Base-by-base conservation (phyloP, 92 coral and sea anemone species). In the Porites evermanni region DNA sequence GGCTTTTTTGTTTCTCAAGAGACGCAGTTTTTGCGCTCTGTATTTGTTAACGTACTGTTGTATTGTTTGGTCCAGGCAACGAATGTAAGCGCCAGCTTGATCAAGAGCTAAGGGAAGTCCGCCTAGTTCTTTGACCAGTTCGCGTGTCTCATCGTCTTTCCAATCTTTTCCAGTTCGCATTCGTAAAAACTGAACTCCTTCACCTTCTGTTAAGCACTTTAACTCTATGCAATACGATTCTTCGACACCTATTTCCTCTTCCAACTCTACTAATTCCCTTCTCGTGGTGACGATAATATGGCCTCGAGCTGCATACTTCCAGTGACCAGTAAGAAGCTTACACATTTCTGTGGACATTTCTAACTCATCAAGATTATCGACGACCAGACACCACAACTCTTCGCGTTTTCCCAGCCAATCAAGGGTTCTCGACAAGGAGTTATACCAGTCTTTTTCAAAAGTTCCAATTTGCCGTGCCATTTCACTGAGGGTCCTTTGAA, bases 31-130 rank as follows among this genome's bases (percentile, higher is more conserved):
- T 65, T 82, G 89, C 58, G 90, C 63, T 24, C 86, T 83, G 82
- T 89, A 92, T 75, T 94, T 74, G 23, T 83, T 67, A 13, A 88
- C 20, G 65, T 94, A 94, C 21, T 75, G 60, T 14, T 89, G 84
- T 66, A 94, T 85, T 5, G 90, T 29, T 58, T 85, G 75, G 1
- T 20, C 53, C n/a, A 73, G 90, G 24, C 64, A 70, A 29, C 84
- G 77, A 60, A 95, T 89, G 58, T 91, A 91, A 4, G 98, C 98
- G n/a, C 89, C 94, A 21, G 98, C 96, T 89, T 95, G 98, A 68
- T 95, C 98, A 38, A 95, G 84, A 11, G 98, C 98, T 68, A 95
- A 67, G 1, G 98, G 97, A 29, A 95, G 92, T 50, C 91, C 89
- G 10, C 98, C 97, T 20, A 95, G 91, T 85, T 94, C 94, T 52